phyloP scores from a whole-genome alignment of 1,140 invertebrate genomes.

The Brachystomella parvula region DNA sequence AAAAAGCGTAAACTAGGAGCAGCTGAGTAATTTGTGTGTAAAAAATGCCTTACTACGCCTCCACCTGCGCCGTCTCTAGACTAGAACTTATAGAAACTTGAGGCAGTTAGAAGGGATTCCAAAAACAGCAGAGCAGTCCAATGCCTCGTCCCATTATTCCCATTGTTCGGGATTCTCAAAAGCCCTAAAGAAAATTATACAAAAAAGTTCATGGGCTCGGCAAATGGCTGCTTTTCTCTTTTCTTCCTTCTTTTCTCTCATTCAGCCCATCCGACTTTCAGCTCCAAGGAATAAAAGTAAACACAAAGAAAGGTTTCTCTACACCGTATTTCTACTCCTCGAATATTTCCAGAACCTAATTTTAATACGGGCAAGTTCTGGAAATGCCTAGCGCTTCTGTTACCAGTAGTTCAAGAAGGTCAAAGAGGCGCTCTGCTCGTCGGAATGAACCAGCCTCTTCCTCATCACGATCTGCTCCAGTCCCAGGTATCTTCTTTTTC shows the following conservation, averaged over 20 bases:
- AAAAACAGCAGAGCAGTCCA: too few species aligned
- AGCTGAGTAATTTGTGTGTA: too few species aligned
- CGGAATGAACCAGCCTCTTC: conserved; percentile 1
- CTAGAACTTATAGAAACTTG: too few species aligned
- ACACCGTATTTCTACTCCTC: background rate
- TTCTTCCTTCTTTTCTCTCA: background rate
- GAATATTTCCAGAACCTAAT: background rate
- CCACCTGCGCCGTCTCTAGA: too few species aligned
- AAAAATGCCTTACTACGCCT: too few species aligned
- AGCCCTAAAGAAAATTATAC: too few species aligned
- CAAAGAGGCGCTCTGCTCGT: conserved; percentile 25
- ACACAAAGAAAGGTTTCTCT: background rate
- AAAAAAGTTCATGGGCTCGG: too few species aligned
- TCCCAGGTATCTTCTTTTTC: conserved; percentile 18
- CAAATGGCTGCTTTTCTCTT: background rate
- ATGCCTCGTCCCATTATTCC: too few species aligned
- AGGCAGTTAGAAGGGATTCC: too few species aligned
- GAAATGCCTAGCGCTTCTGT: conserved; percentile 34
- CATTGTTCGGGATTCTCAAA: too few species aligned
- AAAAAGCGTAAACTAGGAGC: too few species aligned
- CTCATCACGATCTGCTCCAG: background rate
- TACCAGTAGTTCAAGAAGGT: conserved; percentile 24
- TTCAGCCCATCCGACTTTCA: background rate
- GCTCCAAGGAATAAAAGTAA: background rate
- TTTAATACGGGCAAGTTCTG: background rate